These are phyloP conservation scores for Plutella xylostella DNA, from an alignment of 2,888 invertebrate species.

Conservation along the genomic window DNA sequence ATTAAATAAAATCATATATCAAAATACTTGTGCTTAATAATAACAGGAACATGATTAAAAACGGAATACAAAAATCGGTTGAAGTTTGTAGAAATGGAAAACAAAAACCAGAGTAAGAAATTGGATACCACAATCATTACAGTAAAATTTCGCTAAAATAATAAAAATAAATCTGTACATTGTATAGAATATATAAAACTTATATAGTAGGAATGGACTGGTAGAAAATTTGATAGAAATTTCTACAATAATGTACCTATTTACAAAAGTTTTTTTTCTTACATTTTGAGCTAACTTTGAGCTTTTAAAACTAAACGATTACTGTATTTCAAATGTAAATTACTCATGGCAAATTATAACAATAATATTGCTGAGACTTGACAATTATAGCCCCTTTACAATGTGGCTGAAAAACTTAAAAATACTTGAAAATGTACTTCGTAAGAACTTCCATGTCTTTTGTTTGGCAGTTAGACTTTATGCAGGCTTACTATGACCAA, in stretches of 20 bases:
- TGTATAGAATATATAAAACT: conserved; percentile 39
- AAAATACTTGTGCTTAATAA: not conserved
- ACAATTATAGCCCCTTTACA: too few relatives aligned
- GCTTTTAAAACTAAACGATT: conserved; percentile 53
- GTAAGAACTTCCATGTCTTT: too few relatives aligned
- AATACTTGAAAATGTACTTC: too few relatives aligned
- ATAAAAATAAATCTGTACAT: conserved; percentile 29
- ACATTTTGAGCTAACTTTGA: conserved; percentile 65
- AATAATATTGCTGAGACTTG: too few relatives aligned
- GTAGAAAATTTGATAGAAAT: conserved; percentile 24
- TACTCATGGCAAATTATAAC: too few relatives aligned
- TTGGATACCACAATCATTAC: not conserved
- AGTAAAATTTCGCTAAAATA: conserved; percentile 26
- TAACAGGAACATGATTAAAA: conserved; percentile 22
- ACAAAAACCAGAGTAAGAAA: too few relatives aligned
- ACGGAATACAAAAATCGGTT: too few relatives aligned
- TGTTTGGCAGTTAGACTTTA: too few relatives aligned
- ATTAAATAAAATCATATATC: not conserved
- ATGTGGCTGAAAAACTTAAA: too few relatives aligned
- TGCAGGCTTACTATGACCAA: too few relatives aligned
- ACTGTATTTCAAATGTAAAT: too few relatives aligned
- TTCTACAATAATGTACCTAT: conserved; percentile 36
- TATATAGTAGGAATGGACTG: conserved; percentile 50
- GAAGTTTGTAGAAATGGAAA: too few relatives aligned
- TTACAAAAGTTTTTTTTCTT: conserved; percentile 34